phyloP scores from a whole-genome alignment of 1,140 invertebrate genomes.

The Hyphantria cunea region DNA sequence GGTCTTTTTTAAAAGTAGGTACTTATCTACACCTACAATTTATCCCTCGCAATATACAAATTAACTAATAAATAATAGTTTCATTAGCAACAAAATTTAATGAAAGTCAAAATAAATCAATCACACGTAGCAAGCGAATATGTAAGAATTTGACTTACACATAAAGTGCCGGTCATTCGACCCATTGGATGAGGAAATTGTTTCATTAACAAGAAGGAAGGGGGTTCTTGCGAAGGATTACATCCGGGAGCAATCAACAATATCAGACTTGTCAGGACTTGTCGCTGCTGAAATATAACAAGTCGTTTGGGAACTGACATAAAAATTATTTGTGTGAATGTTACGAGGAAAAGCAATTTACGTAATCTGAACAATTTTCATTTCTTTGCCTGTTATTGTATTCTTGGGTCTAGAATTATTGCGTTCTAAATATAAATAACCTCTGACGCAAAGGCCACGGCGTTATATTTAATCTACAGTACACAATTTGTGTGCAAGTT shows the following conservation, averaged over 20 bases:
- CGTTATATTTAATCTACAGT: no score
- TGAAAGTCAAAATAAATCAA: not conserved
- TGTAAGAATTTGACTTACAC: constrained; percentile 11
- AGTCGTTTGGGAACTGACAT: no score
- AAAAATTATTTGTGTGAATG: not conserved
- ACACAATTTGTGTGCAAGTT: no score
- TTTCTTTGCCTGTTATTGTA: constrained; percentile 4
- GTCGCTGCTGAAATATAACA: not conserved
- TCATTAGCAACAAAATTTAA: constrained; percentile 8
- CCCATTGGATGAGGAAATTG: constrained; percentile 32
- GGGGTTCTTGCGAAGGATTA: constrained; percentile 9
- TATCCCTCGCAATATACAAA: no score
- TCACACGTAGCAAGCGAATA: constrained; percentile 9
- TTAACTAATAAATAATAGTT: not conserved
- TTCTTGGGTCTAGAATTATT: constrained; percentile 4
- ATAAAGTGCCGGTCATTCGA: constrained; percentile 6
- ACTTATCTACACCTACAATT: no score
- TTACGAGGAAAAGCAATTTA: constrained; percentile 19
- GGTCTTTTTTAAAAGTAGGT: no score
- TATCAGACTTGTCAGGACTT: not conserved
- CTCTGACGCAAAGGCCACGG: constrained; percentile 4
- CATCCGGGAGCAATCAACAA: not conserved
- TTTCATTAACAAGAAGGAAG: constrained; percentile 28
- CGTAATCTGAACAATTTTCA: constrained; percentile 10
- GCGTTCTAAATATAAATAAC: constrained; percentile 14